Base-by-base conservation (phyloP, 2,797 vertebrate species). In the Rhynchonycteris naso region DNA sequence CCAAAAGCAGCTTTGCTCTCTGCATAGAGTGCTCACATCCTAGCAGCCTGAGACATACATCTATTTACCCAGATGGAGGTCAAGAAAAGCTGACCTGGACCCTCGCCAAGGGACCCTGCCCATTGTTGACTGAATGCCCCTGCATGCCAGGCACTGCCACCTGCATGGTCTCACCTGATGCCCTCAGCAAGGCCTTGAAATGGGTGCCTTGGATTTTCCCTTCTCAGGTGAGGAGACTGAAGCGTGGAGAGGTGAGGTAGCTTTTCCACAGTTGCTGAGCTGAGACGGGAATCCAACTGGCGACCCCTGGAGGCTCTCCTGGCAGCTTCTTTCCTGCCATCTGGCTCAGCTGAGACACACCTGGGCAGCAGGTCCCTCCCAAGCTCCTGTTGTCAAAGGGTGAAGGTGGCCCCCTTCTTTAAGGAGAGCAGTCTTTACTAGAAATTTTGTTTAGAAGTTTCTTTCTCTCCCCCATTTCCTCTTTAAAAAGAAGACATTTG, bases 71-170 rank as follows among this genome's bases (percentile, higher is more conserved):
- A 50, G 38, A 30, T 2, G 7, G 69, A n/a, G 54, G 58, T 54
- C 78, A 35, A 54, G 50, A 82, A 68, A 65, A 50, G 56, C 35
- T 0, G 4, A 11, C 52, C 5, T 0, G 18, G 50, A 5, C 18
- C 61, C 30, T 52, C 2, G 1, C 1, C 13, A 30, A 18, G 21
- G 26, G 13, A 1, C 11, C 33, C 21, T 6, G 18, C 11, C 7
- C 13, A 6, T 14, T 5, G 1, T 24, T 7, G 30, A n/a, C 8
- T 5, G 79, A 12, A 19, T 68, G 11, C 9, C 3, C 19, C 38
- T 11, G 8, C 2, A 19, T 1, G 8, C 76, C 50, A 19, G 24
- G 26, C 11, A 4, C 19, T 0, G 43, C 21, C 63, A 3, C 18
- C 26, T 30, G 52, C 1, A 14, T 28, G 0, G 22, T 24, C n/a